Conservation (phyloP, 2,888 invertebrate genomes). For the Diarsia dahlii region DNA sequence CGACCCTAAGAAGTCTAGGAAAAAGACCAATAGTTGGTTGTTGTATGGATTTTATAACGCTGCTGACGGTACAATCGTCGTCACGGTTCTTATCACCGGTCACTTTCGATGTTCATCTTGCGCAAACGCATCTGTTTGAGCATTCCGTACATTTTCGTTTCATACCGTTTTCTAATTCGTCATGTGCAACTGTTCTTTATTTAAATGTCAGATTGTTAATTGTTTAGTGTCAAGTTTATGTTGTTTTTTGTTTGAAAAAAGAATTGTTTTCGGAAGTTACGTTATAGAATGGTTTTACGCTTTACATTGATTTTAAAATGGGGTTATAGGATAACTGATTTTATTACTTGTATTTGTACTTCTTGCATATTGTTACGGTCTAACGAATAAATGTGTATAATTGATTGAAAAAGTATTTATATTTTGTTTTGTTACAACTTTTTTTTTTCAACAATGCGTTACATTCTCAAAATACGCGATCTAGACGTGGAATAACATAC, state of each 20-base stretch:
- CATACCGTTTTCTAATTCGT: conserved; percentile 68
- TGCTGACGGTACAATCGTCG: conserved; percentile 72
- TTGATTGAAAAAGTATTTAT: too few relatives aligned
- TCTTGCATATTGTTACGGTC: too few relatives aligned
- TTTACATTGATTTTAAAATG: background rate
- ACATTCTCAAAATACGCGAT: too few relatives aligned
- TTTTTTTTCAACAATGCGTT: too few relatives aligned
- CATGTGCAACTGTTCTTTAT: conserved; percentile 65
- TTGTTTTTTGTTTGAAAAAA: background rate
- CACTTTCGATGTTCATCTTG: conserved; percentile 83
- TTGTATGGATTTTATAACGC: conserved; percentile 44
- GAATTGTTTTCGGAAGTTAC: background rate
- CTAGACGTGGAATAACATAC: too few relatives aligned
- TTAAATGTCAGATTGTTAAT: conserved; percentile 54
- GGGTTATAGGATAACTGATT: background rate
- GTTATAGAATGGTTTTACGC: background rate
- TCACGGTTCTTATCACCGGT: conserved; percentile 70
- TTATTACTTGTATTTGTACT: background rate
- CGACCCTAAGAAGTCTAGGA: background rate
- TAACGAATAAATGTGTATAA: too few relatives aligned
- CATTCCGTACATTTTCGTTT: conserved; percentile 71
- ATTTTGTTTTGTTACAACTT: too few relatives aligned
- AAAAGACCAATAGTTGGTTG: background rate
- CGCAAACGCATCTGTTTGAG: conserved; percentile 75
- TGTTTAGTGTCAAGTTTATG: conserved; percentile 52